Conservation (phyloP, 2,888 invertebrate genomes). For the Oegoconia quadripuncta region DNA sequence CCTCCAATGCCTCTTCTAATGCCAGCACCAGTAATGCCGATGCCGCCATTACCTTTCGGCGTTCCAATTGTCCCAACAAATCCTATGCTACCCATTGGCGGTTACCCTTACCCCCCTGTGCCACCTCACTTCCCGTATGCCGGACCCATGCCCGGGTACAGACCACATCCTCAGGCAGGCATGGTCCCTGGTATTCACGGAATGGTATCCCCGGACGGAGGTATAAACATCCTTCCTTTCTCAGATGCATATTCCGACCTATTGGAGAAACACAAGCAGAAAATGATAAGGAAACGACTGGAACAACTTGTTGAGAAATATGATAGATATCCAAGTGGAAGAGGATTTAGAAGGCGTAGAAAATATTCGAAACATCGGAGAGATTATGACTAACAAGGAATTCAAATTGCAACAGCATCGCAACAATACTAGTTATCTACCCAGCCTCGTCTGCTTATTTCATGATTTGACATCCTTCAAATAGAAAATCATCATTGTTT, state of each 20-base stretch:
- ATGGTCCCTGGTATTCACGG: conserved; percentile 59
- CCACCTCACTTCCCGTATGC: conserved; percentile 4
- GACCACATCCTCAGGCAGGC: conserved; percentile 22
- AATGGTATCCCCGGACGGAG: conserved; percentile 50
- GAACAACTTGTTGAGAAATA: conserved; percentile 38
- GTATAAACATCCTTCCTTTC: conserved; percentile 64
- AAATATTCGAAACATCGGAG: no score
- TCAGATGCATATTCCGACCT: conserved; percentile 60
- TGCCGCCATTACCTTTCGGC: conserved; percentile 9
- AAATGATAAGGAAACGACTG: conserved; percentile 43
- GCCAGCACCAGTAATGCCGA: conserved; percentile 7
- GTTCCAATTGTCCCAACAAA: conserved; percentile 3
- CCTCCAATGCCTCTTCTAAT: neutral
- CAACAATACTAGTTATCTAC: no score
- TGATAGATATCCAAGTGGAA: conserved; percentile 22
- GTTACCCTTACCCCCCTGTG: neutral
- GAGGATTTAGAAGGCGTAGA: conserved; percentile 4
- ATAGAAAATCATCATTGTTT: no score
- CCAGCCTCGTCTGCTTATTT: no score
- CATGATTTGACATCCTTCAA: no score
- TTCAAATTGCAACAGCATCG: no score
- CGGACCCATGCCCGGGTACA: neutral
- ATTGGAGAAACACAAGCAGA: conserved; percentile 52
- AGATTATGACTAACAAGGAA: no score
- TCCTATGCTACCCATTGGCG: conserved; percentile 5